A percentile compares a stretch with the other conserved stretches of the same genome.
Evolutionary conservation across 53 echinoderm and acorn worm species (phyloP).

Genomic region (Actinopyga echinites): DNA sequence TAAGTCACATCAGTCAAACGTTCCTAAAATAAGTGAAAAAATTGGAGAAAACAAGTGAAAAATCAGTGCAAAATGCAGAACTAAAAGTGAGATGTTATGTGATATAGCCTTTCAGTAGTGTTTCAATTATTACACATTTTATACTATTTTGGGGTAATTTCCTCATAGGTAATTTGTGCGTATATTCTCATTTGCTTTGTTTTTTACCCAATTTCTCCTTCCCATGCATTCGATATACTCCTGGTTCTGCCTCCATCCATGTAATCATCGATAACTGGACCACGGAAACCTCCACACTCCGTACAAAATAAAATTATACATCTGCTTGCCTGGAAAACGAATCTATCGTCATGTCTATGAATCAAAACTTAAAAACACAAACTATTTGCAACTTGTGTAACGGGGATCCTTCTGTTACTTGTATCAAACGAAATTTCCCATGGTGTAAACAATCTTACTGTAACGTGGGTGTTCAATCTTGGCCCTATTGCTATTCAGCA

Average conservation of each 20-base stretch:
- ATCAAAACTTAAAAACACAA: background rate
- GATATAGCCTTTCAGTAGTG: no score
- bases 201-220: conserved; percentile 27
- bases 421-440: background rate
- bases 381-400: background rate
- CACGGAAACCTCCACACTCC: background rate
- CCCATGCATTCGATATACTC: conserved; percentile 14
- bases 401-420: no score
- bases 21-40: no score
- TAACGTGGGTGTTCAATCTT: no score
- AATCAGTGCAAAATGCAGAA: no score
- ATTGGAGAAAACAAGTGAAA: no score
- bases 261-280: conserved; percentile 9
- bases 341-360: background rate
- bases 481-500: background rate
- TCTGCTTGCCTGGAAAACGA: background rate
- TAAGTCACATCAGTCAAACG: no score
- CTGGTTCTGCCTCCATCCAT: conserved; percentile 5
- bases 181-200: conserved; percentile 24
- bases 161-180: background rate
- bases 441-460: background rate
- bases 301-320: background rate
- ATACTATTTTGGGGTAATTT: no score
- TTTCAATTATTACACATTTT: no score
- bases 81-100: no score